Base-by-base conservation (phyloP, 1,140 invertebrate genomes). In the Cherax destructor region DNA sequence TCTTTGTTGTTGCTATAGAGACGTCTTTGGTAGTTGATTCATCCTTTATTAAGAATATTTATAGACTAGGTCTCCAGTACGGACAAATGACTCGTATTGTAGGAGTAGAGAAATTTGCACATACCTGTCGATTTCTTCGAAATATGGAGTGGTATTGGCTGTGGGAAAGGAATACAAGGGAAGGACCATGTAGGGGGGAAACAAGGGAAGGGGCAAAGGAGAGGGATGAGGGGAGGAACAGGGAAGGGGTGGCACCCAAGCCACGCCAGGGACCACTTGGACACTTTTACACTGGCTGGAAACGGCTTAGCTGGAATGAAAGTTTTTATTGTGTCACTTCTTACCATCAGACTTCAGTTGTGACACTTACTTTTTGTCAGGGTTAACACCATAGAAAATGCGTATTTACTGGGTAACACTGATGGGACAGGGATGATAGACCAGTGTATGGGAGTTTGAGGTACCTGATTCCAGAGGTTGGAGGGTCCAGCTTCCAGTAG, bases 251-350 rank as follows among this genome's bases (percentile, higher is more conserved):
- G 16, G 5, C 13, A 18, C 69, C 69, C 69, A 10, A 2, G n/a
- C 3, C 69, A 65, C 61, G 18, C 61, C 61, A 21, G 69, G 24
- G 69, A 74, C 69, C 69, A 74, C 69, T 74, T 9, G 69, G 24
- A 74, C 69, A 74, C 7, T 74, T 74, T 74, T 74, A 74, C 69
- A 74, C n/a, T 74, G n/a, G 69, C n/a, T 74, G 69, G 9, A 74
- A 74, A 74, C 69, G 69, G 69, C 69, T 74, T 74, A 74, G 61
- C 18, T 74, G 69, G 69, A 11, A 69, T 21, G n/a, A 74, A 74
- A 30, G 69, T 74, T 74, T 74, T 74, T 74, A 74, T 74, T 7
- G n/a, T 21, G 21, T 74, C 69, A 30, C n/a, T 74, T 74, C 69
- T 74, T 69, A 5, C 24, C 69, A 1, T 30, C 69, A 74, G 69